phyloP scores from a whole-genome alignment of 2,888 invertebrate genomes.

The Teleiodes luculella region DNA sequence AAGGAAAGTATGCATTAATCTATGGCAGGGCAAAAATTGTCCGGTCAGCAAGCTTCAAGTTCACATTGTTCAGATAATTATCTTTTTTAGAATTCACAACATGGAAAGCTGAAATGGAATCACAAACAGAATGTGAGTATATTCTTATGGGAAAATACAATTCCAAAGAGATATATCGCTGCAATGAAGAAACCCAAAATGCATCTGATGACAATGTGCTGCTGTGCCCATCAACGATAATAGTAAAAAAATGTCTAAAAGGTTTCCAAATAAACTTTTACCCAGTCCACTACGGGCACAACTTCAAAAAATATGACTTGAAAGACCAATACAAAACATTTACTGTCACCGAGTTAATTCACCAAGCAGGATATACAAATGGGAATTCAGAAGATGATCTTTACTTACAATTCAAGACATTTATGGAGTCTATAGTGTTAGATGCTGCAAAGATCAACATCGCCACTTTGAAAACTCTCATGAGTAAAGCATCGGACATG shows the following conservation, averaged over 20 bases:
- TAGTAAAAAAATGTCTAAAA: conserved; percentile 38
- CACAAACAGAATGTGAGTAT: conserved; percentile 34
- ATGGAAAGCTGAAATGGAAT: conserved; percentile 50
- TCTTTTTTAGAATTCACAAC: conserved; percentile 53
- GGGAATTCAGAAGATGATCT: conserved; percentile 32
- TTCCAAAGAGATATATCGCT: conserved; percentile 42
- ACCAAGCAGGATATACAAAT: conserved; percentile 20
- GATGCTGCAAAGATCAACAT: conserved; percentile 42
- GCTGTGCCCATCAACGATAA: conserved; percentile 49
- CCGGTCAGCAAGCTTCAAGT: no score
- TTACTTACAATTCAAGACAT: conserved; percentile 43
- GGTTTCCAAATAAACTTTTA: conserved; percentile 50
- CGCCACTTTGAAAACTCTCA: conserved; percentile 35
- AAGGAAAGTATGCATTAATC: no score
- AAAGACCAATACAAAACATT: conserved; percentile 37
- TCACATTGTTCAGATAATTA: no score
- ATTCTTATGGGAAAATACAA: conserved; percentile 30
- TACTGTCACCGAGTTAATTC: conserved; percentile 34
- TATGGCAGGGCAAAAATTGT: no score
- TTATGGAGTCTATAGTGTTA: conserved; percentile 40
- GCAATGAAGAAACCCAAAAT: conserved; percentile 27
- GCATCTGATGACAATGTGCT: conserved; percentile 16
- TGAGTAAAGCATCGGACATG: conserved; percentile 51
- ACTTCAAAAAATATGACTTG: conserved; percentile 25
- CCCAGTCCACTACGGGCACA: conserved; percentile 46